Conservation (phyloP, 2,113 vertebrate species). For the Cynoglossus semilaevis region DNA sequence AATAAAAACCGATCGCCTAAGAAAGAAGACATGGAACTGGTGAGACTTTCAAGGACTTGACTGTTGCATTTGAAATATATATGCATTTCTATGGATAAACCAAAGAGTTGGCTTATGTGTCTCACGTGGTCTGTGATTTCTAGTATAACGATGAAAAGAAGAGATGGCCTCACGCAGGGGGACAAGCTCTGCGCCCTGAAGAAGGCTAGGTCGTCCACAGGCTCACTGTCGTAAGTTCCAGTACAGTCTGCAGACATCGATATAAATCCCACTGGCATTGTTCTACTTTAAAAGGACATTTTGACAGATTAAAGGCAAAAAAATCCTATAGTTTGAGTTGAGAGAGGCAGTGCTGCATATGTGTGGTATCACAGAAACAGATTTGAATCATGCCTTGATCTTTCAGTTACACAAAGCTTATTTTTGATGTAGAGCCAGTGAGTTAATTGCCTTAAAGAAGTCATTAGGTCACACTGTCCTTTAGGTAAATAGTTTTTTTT, state of each 20-base stretch:
- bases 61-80: neutral
- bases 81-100: too few species aligned
- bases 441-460: too few species aligned
- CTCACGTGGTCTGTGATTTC: neutral
- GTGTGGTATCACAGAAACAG: too few species aligned
- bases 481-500: too few species aligned
- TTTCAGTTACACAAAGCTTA: too few species aligned
- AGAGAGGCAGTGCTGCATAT: too few species aligned
- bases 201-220: conserved; percentile 78
- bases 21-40: conserved; percentile 82
- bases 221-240: conserved; percentile 88
- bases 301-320: neutral
- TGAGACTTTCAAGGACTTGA: conserved; percentile 62
- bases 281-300: conserved; percentile 13
- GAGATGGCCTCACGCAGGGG: conserved; percentile 85
- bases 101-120: too few species aligned
- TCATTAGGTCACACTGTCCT: too few species aligned
- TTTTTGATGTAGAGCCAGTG: too few species aligned
- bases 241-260: conserved; percentile 18
- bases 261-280: conserved; percentile 5
- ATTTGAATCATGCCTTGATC: too few species aligned
- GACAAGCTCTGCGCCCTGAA: conserved; percentile 93
- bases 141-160: conserved; percentile 92
- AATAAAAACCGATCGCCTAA: conserved; percentile 74
- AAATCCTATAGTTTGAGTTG: too few species aligned